Conservation (phyloP, 2,888 invertebrate genomes). For the Apotomis turbidana region DNA sequence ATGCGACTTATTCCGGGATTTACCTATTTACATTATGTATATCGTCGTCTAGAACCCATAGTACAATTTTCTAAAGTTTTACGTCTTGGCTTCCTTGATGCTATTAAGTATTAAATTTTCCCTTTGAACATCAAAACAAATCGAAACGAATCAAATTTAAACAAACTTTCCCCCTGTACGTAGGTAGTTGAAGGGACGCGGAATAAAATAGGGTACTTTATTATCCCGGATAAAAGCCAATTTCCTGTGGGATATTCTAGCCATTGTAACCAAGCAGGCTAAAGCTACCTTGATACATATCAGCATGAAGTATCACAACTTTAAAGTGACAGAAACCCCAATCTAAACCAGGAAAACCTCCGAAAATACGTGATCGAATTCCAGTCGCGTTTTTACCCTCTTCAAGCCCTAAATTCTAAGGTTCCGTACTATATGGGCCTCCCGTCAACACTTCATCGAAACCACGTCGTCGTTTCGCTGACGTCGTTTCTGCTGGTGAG, state of each 20-base stretch:
- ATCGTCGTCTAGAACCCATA: too few relatives aligned
- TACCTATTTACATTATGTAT: too few relatives aligned
- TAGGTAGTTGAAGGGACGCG: not conserved
- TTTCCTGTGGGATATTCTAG: not conserved
- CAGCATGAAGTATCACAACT: not conserved
- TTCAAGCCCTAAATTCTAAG: constrained; percentile 20
- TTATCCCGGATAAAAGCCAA: not conserved
- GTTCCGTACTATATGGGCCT: constrained; percentile 1
- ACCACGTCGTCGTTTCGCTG: too few relatives aligned
- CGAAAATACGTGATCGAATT: not conserved
- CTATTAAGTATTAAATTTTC: too few relatives aligned
- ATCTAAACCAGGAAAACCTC: not conserved
- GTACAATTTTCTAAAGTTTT: too few relatives aligned
- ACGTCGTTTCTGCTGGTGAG: too few relatives aligned
- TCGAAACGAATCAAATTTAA: not conserved
- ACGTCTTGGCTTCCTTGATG: too few relatives aligned
- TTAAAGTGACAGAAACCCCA: not conserved
- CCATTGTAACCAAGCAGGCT: too few relatives aligned
- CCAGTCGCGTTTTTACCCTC: constrained; percentile 23
- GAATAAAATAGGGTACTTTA: not conserved
- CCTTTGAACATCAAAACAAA: not conserved
- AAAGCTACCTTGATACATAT: too few relatives aligned
- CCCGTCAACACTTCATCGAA: too few relatives aligned
- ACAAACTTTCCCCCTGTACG: too few relatives aligned
- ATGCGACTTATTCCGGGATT: too few relatives aligned